Conservation (phyloP, 2,888 invertebrate species). For the Achlya flavicornis region DNA sequence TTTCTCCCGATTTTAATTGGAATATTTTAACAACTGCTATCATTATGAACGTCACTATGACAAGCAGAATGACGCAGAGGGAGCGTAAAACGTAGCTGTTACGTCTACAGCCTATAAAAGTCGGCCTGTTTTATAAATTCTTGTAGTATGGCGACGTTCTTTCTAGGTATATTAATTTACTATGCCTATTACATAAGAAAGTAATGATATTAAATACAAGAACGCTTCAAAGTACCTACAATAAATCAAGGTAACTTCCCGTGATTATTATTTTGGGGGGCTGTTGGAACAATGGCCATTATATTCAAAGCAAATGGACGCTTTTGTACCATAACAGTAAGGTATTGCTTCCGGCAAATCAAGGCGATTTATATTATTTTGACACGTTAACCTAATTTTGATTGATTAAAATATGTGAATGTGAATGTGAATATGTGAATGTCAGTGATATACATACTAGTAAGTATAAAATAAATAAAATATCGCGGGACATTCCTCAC, state of each 20-base stretch:
- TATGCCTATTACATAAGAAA: conserved; percentile 5
- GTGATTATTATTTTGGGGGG: conserved; percentile 69
- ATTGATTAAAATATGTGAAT: conserved; percentile 3
- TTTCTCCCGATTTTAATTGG: too few species aligned
- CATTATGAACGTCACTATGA: too few species aligned
- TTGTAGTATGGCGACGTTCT: too few species aligned
- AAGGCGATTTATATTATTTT: conserved; percentile 61
- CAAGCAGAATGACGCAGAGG: too few species aligned
- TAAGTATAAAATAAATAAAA: too few species aligned
- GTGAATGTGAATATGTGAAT: background rate
- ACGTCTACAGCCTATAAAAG: too few species aligned
- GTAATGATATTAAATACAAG: conserved; percentile 11
- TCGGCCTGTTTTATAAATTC: too few species aligned
- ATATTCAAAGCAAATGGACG: conserved; percentile 76
- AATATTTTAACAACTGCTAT: too few species aligned
- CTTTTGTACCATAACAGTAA: conserved; percentile 66
- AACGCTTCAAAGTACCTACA: conserved; percentile 21
- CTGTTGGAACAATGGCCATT: conserved; percentile 78
- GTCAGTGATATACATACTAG: background rate
- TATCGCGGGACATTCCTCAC: too few species aligned
- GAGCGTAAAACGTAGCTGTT: too few species aligned
- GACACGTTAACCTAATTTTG: conserved; percentile 50
- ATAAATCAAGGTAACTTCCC: conserved; percentile 75
- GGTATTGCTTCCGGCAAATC: conserved; percentile 73
- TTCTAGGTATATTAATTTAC: too few species aligned